Percentiles rank a stretch among this genome's conserved stretches.
These are phyloP conservation scores for Anabas testudineus DNA, from an alignment of 2,797 vertebrate genomes.

Conservation along the genomic window DNA sequence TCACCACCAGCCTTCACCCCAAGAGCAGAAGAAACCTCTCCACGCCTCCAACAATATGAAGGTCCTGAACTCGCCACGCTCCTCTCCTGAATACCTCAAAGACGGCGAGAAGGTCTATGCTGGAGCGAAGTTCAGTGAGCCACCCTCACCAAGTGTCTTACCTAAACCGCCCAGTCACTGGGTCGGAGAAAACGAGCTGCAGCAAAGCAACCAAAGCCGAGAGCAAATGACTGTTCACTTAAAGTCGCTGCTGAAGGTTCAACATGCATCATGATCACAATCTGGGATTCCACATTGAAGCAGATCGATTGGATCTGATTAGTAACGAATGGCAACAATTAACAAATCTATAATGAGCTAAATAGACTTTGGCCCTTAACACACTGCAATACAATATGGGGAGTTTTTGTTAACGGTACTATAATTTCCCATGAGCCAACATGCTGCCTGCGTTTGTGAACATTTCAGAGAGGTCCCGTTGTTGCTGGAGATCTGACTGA, in stretches of 20 bases:
- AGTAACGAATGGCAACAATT: background rate
- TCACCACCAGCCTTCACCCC: constrained; percentile 57
- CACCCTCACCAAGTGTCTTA: constrained; percentile 94
- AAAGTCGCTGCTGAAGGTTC: constrained; percentile 94
- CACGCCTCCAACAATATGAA: constrained; percentile 82
- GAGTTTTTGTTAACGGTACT: constrained; percentile 59
- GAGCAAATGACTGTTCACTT: constrained; percentile 93
- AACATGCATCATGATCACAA: constrained; percentile 70
- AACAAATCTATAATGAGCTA: constrained; percentile 19
- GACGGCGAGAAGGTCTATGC: constrained; percentile 90
- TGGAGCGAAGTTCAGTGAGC: constrained; percentile 95
- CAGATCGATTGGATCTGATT: background rate
- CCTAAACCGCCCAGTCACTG: constrained; percentile 96
- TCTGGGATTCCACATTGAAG: background rate
- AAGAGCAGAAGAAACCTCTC: constrained; percentile 85
- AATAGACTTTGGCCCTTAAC: constrained; percentile 37
- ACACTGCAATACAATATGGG: constrained; percentile 83
- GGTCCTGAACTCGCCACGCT: constrained; percentile 68
- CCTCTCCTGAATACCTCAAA: constrained; percentile 82
- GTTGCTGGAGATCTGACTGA: constrained; percentile 34
- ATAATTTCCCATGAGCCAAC: constrained; percentile 48
- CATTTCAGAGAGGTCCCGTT: constrained; percentile 7
- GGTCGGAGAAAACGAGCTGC: constrained; percentile 85
- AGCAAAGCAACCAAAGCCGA: constrained; percentile 83
- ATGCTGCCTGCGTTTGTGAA: constrained; percentile 41